Base-by-base conservation (phyloP, 2,888 invertebrate genomes). In the Cybosia mesomella region DNA sequence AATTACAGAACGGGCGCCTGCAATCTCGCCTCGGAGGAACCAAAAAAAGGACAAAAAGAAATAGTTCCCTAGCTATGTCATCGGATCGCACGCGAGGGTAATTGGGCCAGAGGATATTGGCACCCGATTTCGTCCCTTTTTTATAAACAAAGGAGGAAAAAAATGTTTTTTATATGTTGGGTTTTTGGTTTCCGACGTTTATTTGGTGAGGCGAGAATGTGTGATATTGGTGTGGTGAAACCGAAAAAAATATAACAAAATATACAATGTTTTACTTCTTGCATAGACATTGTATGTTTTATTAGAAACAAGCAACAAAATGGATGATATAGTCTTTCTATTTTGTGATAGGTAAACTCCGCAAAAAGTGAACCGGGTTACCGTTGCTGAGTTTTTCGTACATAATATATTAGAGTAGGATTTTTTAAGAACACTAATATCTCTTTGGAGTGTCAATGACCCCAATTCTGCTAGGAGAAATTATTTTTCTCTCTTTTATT, bases 1-100 rank as follows among this genome's bases (percentile, higher is more conserved):
- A 93, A 93, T 93, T 92, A 91, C 84, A 89, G 85, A 78, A 78
- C 82, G 79, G 91, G 91, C 90, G 91, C 89, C 89, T 86, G 73
- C 83, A 86, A 89, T 89, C 89, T 88, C 89, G 85, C 87, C 85
- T 85, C 81, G 59, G 76, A 80, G 80, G 80, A 81, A 73, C 83
- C 80, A 77, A 72, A 81, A 81, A 81, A 81, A 81, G 76, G 58
- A 63, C 58, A 84, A 86, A 87, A 84, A 82, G 66, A 82, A 88
- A 89, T 87, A 85, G 85, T 86, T 89, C 79, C 80, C 85, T 83
- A 79, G 83, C 87, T 90, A 89, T 91, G 92, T 92, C 90, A 92
- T 90, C 92, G 81, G 73, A 75, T 83, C 89, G 76, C 89, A 91
- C 87, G 89, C 89, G 82, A 88, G 75, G 77, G 77, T 78, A 85